phyloP scores from a whole-genome alignment of 2,113 vertebrate genomes.

The Notechis scutatus region DNA sequence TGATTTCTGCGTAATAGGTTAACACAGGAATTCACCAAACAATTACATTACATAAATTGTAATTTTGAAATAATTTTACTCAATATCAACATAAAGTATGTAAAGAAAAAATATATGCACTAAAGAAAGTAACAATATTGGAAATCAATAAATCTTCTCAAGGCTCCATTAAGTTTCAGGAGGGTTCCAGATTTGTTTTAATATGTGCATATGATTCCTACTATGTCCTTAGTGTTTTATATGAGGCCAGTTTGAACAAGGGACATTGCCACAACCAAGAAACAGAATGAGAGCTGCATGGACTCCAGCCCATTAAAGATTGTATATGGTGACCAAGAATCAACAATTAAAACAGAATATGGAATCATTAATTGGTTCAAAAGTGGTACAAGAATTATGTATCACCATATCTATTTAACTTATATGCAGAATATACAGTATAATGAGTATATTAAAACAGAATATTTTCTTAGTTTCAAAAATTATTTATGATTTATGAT shows the following conservation, averaged over 20 bases:
- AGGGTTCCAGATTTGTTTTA: not conserved
- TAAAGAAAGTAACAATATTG: not conserved
- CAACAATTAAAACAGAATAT: not conserved
- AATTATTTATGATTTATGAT: not conserved
- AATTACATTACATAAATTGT: not conserved
- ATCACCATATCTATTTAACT: not conserved
- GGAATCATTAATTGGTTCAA: not conserved
- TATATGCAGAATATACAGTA: not conserved
- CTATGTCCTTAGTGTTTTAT: not conserved
- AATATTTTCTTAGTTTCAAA: not conserved
- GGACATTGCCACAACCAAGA: not conserved
- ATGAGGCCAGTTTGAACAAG: not conserved
- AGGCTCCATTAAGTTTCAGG: not conserved
- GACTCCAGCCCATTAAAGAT: not conserved
- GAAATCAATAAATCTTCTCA: not conserved
- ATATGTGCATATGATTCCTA: not conserved
- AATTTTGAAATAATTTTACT: not conserved
- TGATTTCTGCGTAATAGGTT: not conserved
- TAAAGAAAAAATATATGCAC: not conserved
- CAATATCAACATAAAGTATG: not conserved
- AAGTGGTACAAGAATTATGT: not conserved
- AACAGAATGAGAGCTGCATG: not conserved
- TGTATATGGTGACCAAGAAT: not conserved
- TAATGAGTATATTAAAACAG: not conserved
- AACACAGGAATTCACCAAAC: not conserved